These are phyloP conservation scores for Xiphias gladius DNA, from an alignment of 2,113 vertebrate species.

Conservation along the genomic window DNA sequence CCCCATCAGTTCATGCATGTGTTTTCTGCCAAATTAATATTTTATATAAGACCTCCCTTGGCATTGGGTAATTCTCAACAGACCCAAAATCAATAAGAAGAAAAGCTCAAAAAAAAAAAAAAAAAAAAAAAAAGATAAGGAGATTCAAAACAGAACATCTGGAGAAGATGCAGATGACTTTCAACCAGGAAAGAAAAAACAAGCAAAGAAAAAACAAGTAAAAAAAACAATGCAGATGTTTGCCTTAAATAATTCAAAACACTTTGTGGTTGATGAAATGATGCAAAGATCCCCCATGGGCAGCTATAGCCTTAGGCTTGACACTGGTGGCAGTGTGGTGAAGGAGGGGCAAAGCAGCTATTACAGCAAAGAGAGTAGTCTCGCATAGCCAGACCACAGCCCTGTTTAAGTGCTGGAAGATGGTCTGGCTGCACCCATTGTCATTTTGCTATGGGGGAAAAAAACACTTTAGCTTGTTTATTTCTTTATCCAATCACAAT, in stretches of 20 bases:
- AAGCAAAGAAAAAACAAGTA: constrained; percentile 31
- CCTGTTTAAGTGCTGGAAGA: too few species aligned
- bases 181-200: constrained; percentile 21
- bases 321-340: constrained; percentile 14
- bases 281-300: constrained; percentile 15
- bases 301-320: background rate
- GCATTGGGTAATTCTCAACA: background rate
- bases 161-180: constrained; percentile 16
- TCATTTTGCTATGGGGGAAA: too few species aligned
- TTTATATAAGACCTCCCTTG: background rate
- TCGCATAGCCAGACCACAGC: too few species aligned
- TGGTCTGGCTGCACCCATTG: too few species aligned
- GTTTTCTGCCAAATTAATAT: constrained; percentile 12
- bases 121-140: background rate
- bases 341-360: background rate
- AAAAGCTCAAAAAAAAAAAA: too few species aligned
- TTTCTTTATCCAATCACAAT: too few species aligned
- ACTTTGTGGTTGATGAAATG: constrained; percentile 26
- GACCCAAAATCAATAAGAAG: background rate
- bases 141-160: background rate
- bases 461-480: too few species aligned
- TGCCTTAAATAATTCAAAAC: constrained; percentile 55
- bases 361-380: background rate
- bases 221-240: constrained; percentile 65
- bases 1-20: background rate